Evolutionary conservation across 2,113 vertebrate genomes (phyloP).

Genomic region (Daphoenositta chrysoptera): DNA sequence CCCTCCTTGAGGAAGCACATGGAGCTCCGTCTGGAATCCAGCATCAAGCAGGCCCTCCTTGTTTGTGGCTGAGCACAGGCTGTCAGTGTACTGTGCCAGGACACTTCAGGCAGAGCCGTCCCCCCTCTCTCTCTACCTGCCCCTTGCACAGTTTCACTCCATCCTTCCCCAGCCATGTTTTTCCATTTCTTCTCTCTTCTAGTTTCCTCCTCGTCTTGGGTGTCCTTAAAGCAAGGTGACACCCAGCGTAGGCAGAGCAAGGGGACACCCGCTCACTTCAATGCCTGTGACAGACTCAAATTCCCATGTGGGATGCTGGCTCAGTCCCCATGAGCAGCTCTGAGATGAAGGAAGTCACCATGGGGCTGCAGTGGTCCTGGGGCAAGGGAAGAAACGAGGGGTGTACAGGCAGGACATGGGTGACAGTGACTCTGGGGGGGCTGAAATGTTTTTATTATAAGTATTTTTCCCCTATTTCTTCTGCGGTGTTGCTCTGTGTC

Average conservation of each 20-base stretch:
- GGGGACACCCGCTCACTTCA: accelerated
- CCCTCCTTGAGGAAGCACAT: not conserved
- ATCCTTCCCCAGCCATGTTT: not conserved
- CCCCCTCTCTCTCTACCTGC: not conserved
- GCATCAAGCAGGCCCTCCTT: not conserved
- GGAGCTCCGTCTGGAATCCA: not conserved
- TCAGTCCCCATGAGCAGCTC: not conserved
- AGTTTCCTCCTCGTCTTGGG: not conserved
- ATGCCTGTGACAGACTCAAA: accelerated
- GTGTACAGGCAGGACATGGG: accelerated
- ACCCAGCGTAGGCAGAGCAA: not conserved
- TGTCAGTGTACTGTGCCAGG: not conserved
- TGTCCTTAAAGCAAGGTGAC: not conserved
- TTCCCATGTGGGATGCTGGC: not conserved
- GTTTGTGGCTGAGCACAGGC: not conserved
- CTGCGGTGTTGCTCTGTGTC: not conserved
- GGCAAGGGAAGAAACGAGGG: not conserved
- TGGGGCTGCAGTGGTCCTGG: accelerated
- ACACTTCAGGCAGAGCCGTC: not conserved
- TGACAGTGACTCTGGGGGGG: not conserved
- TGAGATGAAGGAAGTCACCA: not conserved
- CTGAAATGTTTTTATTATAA: not conserved
- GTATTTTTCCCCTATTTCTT: not conserved
- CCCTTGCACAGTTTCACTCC: not conserved
- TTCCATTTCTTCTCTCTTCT: not conserved